phyloP scores from a whole-genome alignment of 2,797 vertebrate species.

The Tragelaphus eurycerus region DNA sequence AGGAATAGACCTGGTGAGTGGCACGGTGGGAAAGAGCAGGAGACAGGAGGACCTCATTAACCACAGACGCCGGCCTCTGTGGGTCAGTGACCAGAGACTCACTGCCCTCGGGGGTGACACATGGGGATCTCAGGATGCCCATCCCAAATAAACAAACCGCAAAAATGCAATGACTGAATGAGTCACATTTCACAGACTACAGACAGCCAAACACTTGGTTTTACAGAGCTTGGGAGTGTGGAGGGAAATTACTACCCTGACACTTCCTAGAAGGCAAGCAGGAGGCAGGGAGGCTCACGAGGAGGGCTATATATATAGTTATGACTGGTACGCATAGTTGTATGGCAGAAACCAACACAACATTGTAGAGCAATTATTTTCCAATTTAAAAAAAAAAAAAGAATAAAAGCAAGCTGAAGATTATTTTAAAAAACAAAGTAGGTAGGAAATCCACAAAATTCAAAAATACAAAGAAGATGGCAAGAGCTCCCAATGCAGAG shows the following conservation, averaged over 20 bases:
- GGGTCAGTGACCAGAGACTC: not conserved
- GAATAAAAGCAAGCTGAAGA: not conserved
- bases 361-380: not conserved
- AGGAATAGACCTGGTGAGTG: slow-evolving; percentile 27
- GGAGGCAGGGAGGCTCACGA: not conserved
- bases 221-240: not conserved
- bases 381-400: not conserved
- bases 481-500: not conserved
- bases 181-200: not conserved
- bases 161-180: not conserved
- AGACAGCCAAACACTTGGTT: not conserved
- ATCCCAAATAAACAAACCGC: not conserved
- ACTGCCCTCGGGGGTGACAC: not conserved
- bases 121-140: not conserved
- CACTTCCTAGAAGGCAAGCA: not conserved
- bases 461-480: not conserved
- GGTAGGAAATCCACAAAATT: not conserved
- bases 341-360: not conserved
- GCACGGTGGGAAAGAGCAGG: not conserved
- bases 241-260: not conserved
- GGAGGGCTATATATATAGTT: not conserved
- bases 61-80: not conserved
- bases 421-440: not conserved
- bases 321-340: not conserved
- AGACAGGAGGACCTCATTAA: slow-evolving; percentile 41